Conservation (phyloP, 2,888 invertebrate genomes). For the Ariolimax columbianus region DNA sequence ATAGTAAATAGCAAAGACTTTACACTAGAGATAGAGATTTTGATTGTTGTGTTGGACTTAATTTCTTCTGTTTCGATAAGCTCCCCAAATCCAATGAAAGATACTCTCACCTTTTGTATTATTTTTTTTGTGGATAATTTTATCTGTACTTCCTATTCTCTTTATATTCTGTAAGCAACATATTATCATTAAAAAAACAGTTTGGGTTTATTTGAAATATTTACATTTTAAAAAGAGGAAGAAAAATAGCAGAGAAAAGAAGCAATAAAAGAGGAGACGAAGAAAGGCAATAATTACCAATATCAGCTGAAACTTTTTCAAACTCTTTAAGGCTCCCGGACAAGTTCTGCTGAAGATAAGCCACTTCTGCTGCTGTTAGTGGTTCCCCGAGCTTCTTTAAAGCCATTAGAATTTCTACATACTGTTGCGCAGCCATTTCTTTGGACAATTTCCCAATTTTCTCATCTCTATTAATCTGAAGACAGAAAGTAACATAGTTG, state of each 20-base stretch:
- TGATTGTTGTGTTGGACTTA: no score
- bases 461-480: slow-evolving; percentile 82
- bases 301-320: slow-evolving; percentile 77
- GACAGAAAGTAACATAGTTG: background rate
- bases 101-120: no score
- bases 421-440: slow-evolving; percentile 81
- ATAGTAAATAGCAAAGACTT: no score
- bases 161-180: no score
- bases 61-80: no score
- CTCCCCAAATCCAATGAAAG: no score
- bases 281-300: slow-evolving; percentile 63
- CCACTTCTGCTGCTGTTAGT: slow-evolving; percentile 77
- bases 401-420: slow-evolving; percentile 81
- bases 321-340: slow-evolving; percentile 78
- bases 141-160: no score
- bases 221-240: background rate
- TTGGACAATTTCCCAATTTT: slow-evolving; percentile 83
- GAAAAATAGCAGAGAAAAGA: background rate
- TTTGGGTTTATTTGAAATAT: background rate
- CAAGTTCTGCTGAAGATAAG: slow-evolving; percentile 78
- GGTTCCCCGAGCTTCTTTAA: slow-evolving; percentile 80
- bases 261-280: background rate
- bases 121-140: no score
- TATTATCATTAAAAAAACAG: no score
- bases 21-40: no score